Evolutionary conservation across 2,113 vertebrate species (phyloP).

Genomic region (Struthidea cinerea): DNA sequence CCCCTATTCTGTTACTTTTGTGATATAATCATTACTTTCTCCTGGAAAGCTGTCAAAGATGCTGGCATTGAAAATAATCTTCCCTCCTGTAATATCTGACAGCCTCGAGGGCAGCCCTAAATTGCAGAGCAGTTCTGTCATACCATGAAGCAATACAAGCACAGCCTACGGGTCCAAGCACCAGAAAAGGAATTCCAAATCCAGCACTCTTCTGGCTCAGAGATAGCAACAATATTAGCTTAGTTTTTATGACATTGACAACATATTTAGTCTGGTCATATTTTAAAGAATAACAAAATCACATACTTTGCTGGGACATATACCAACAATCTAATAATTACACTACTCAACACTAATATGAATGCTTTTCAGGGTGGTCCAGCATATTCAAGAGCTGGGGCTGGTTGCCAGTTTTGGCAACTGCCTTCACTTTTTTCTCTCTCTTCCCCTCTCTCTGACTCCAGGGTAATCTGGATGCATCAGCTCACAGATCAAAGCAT

Average conservation of each 20-base stretch:
- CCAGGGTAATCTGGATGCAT: neutral
- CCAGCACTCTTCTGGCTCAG: neutral
- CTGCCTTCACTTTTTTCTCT: neutral
- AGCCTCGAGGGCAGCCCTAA: neutral
- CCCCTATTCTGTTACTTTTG: neutral
- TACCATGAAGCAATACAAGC: neutral
- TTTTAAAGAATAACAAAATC: slow-evolving; percentile 60
- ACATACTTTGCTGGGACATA: slow-evolving; percentile 33
- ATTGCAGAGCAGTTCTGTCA: neutral
- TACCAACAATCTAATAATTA: slow-evolving; percentile 46
- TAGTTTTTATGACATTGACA: slow-evolving; percentile 33
- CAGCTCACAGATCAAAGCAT: slow-evolving; percentile 44
- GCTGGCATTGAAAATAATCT: neutral
- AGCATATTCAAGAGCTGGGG: neutral
- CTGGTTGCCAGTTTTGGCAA: slow-evolving; percentile 38
- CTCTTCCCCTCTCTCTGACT: neutral
- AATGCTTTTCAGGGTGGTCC: slow-evolving; percentile 60
- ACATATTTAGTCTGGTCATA: slow-evolving; percentile 56
- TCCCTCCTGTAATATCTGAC: neutral
- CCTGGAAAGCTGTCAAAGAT: neutral
- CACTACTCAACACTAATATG: neutral
- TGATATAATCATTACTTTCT: neutral
- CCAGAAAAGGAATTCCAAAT: neutral
- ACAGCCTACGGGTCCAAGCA: neutral
- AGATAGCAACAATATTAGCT: slow-evolving; percentile 3